Base-by-base conservation (phyloP, 53 echinoderm and acorn worm genomes). In the Mesocentrotus franciscanus region DNA sequence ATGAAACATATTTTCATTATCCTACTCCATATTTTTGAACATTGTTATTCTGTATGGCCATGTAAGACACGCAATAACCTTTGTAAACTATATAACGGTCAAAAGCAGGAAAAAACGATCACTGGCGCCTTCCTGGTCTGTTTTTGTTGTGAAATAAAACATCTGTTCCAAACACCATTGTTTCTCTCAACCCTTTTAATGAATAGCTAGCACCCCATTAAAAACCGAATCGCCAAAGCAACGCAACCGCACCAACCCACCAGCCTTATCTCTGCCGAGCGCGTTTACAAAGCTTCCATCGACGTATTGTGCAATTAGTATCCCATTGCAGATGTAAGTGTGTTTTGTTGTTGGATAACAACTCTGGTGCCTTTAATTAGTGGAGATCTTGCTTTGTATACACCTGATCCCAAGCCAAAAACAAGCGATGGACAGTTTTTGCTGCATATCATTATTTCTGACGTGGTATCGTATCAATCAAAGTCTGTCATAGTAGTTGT, bases 381-480 rank as follows among this genome's bases (percentile, higher is more conserved):
- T 29, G 58, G 0, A 58, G 56, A 27, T 14, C 5, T 16, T 10
- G 56, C 27, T 58, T 58, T 87, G 10, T n/a, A n/a, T 26, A 29
- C 87, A 87, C 59, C 87, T 87, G 87, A 87, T 87, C 87, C 58
- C 87, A 55, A 58, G 1, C n/a, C 34, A n/a, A 87, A 85, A 87
- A 87, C 58, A 87, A 87, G 57, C 17, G 34, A 87, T 87, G 56
- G 56, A 0, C 58, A 87, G 18, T 87, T 57, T 87, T 24, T 24
- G 49, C 56, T 56, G 87, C 87, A 87, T 87, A 57, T 58, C 24
- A 87, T 87, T 87, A n/a, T 16, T 33, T 58, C 58, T 87, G 26
- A 26, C 57, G 58, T 27, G n/a, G 5, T 9, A 56, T n/a, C n/a
- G 13, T 87, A 81, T 81, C 36, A 42, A 18, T 81, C 81, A 81